These are phyloP conservation scores for Melanotaenia nigrans DNA, from an alignment of 2,797 vertebrate species.

Conservation along the genomic window DNA sequence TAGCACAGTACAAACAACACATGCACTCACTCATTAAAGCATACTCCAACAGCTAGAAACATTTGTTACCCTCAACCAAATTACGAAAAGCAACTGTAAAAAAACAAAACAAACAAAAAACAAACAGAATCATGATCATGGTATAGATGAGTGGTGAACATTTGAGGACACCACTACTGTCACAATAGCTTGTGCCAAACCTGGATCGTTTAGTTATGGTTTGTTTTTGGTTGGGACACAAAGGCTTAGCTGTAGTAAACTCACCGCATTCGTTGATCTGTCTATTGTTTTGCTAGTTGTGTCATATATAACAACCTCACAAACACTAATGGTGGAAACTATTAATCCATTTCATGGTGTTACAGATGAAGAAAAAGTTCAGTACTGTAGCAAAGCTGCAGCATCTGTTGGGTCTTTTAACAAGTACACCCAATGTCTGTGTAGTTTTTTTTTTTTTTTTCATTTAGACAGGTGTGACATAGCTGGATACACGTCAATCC, in stretches of 20 bases:
- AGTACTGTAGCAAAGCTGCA: background rate
- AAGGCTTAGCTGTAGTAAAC: slow-evolving; percentile 6
- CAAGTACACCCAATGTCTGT: too few relatives aligned
- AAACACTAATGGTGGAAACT: slow-evolving; percentile 13
- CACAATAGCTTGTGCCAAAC: background rate
- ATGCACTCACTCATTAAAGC: background rate
- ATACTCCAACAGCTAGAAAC: background rate
- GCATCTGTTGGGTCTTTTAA: background rate
- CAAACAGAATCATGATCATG: background rate
- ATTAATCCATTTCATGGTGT: slow-evolving; percentile 14
- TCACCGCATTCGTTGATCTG: background rate
- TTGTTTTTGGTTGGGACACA: background rate
- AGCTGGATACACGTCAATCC: too few relatives aligned
- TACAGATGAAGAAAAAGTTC: background rate
- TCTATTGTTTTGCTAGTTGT: background rate
- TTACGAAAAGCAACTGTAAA: background rate
- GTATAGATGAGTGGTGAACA: too few relatives aligned
- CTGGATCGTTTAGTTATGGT: background rate
- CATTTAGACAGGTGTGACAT: background rate
- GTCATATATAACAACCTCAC: slow-evolving; percentile 14
- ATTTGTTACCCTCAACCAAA: background rate
- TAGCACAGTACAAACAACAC: background rate
- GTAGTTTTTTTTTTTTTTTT: background rate
- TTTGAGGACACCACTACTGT: too few relatives aligned
- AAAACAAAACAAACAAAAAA: too few relatives aligned